Evolutionary conservation across 1,140 invertebrate genomes (phyloP).

Genomic region (Thaumatotibia leucotreta): DNA sequence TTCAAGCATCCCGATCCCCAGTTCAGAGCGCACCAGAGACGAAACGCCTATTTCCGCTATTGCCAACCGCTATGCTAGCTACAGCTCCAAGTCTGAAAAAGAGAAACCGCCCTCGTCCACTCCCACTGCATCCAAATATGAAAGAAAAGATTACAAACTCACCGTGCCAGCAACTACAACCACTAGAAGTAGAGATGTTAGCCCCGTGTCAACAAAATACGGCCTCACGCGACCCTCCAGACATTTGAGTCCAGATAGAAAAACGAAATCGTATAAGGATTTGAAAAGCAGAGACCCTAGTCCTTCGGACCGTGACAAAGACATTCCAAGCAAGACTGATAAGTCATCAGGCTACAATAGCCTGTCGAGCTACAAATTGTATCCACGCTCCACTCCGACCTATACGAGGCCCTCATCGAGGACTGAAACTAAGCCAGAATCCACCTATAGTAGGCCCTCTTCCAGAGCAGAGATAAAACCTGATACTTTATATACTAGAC

Average conservation of each 20-base stretch:
- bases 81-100: constrained; percentile 38
- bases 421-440: constrained; percentile 45
- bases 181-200: constrained; percentile 58
- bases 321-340: constrained; percentile 74
- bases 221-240: constrained; percentile 48
- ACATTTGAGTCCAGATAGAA: constrained; percentile 58
- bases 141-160: constrained; percentile 33
- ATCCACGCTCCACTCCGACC: constrained; percentile 53
- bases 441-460: constrained; percentile 13
- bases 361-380: constrained; percentile 70
- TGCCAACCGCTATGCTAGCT: constrained; percentile 51
- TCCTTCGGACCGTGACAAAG: constrained; percentile 65
- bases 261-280: constrained; percentile 55
- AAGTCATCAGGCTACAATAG: constrained; percentile 65
- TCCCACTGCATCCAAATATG: constrained; percentile 15
- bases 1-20: constrained; percentile 59
- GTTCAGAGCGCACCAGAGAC: constrained; percentile 50
- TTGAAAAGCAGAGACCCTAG: constrained; percentile 56
- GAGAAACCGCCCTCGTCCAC: constrained; percentile 6
- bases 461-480: constrained; percentile 30
- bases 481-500: not conserved
- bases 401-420: constrained; percentile 56
- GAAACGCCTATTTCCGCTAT: constrained; percentile 61
- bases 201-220: constrained; percentile 63
- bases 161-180: constrained; percentile 40